These are phyloP conservation scores for Pseudomyrmex concolor DNA, from an alignment of 1,140 invertebrate genomes.

Conservation along the genomic window DNA sequence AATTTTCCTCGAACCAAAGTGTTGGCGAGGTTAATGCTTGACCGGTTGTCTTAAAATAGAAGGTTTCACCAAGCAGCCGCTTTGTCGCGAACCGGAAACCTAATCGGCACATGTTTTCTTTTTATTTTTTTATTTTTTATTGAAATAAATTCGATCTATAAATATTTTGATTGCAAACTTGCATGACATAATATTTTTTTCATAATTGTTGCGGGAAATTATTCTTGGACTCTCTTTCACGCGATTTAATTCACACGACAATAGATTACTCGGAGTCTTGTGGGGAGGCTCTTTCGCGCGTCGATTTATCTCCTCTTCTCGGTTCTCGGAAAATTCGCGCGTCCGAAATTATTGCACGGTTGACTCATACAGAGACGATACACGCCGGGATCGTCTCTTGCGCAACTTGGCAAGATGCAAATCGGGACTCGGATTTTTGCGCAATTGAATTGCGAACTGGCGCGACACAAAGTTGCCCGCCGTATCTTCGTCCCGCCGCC, in stretches of 20 bases:
- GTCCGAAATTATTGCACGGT: conserved; percentile 54
- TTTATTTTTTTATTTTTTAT: too few relatives aligned
- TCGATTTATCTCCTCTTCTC: neutral
- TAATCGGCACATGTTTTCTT: too few relatives aligned
- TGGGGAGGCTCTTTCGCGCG: neutral
- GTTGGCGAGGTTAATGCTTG: too few relatives aligned
- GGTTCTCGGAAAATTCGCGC: neutral
- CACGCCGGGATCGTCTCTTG: conserved; percentile 31
- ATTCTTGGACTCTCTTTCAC: neutral
- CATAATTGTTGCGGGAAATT: neutral
- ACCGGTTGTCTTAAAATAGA: too few relatives aligned
- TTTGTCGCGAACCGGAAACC: too few relatives aligned
- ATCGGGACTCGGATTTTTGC: conserved; percentile 71
- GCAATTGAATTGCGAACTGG: conserved; percentile 58
- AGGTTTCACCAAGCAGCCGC: too few relatives aligned
- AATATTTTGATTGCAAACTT: too few relatives aligned
- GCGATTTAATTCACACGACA: neutral
- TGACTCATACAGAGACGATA: conserved; percentile 59
- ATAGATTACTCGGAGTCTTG: neutral
- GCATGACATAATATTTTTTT: too few relatives aligned
- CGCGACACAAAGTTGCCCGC: conserved; percentile 30
- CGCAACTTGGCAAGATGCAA: conserved; percentile 71
- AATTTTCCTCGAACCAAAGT: neutral
- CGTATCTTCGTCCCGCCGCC: neutral
- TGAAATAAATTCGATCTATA: too few relatives aligned